Base-by-base conservation (phyloP, 2,888 invertebrate genomes). In the Tenthredo distinguenda region DNA sequence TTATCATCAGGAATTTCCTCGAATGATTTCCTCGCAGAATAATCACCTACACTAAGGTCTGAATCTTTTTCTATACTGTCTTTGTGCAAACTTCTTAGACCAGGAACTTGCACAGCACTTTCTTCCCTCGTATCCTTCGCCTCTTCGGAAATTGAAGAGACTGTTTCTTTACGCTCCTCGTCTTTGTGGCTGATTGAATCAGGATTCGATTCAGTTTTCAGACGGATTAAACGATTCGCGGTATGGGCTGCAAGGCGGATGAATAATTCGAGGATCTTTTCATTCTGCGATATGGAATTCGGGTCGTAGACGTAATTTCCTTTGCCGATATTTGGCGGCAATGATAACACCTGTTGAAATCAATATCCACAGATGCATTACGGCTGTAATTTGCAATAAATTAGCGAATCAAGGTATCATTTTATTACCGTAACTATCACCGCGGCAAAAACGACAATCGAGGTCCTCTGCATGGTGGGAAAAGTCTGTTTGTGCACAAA, bases 231-330 rank as follows among this genome's bases (percentile, higher is more conserved):
- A 81, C 85, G 87, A 84, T 85, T 85, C 10, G 88, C 87, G 3
- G 88, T 87, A 12, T 87, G 74, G 4, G 86, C 86, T 18, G 87
- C 87, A 9, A 88, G 81, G n/a, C 77, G 85, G 4, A 88, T 55
- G 9, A 89, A 86, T 2, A 88, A 43, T 50, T 84, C 85, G 10
- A 89, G 76, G 40, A 88, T 84, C 50, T 82, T 88, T 74, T 89
- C 88, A 62, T 88, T 87, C 18, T 88, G 87, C 6, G 84, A 68
- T 77, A 89, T 86, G 9, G 88, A 87, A 26, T 79, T 81, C 0
- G 87, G 87, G 34, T 88, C 86, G 72, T 87, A 88, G 58, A 71
- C 50, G 62, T 68, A 62, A 26, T 86, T 68, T 9, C 85, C 85
- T 68, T 31, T 47, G 37, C 37, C 72, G 34, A 47, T 37, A n/a